phyloP scores from a whole-genome alignment of 2,113 vertebrate genomes.

The Coreoperca whiteheadi region DNA sequence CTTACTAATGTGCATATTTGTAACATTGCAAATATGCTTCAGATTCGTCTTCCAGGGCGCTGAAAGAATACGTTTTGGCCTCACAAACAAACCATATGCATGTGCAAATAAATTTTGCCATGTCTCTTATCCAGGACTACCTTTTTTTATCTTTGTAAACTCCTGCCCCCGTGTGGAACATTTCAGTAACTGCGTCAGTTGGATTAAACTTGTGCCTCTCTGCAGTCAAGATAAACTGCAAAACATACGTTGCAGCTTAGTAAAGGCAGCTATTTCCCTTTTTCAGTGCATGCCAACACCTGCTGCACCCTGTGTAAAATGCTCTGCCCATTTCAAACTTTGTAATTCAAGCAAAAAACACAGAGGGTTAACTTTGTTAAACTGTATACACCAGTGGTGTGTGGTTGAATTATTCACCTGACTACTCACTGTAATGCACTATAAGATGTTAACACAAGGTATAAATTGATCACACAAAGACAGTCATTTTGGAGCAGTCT shows the following conservation, averaged over 20 bases:
- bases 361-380: not conserved
- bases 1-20: too few species aligned
- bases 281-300: not conserved
- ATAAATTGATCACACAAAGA: not conserved
- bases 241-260: not conserved
- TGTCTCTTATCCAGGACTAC: not conserved
- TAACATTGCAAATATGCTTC: not conserved
- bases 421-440: too few species aligned
- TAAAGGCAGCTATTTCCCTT: too few species aligned
- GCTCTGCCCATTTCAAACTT: not conserved
- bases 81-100: not conserved
- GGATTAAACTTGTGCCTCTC: not conserved
- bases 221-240: not conserved
- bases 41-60: not conserved
- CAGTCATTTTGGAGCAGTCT: too few species aligned
- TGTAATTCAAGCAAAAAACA: not conserved
- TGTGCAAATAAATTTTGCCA: not conserved
- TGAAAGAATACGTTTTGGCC: not conserved
- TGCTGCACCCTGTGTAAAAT: not conserved
- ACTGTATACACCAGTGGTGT: not conserved
- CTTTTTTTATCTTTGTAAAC: not conserved
- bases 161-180: slow-evolving; percentile 34
- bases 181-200: not conserved
- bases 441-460: too few species aligned
- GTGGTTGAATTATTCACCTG: too few species aligned